Evolutionary conservation across 2,888 invertebrate genomes (phyloP).

Genomic region (Phasia obesa): DNA sequence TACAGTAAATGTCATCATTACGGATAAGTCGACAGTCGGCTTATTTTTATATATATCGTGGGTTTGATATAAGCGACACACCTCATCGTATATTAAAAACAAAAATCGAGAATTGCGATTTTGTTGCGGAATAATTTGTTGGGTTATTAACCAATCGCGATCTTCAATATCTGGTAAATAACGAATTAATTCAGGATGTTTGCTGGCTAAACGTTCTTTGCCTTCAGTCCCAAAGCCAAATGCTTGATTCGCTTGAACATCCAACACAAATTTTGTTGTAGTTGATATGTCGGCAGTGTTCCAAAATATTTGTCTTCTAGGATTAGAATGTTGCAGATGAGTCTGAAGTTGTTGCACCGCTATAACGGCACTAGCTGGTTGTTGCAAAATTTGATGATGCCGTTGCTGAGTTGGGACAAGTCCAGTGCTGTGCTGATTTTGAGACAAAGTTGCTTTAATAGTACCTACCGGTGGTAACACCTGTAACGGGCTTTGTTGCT

Average conservation of each 20-base stretch:
- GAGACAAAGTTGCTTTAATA: constrained; percentile 53
- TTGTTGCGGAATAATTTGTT: constrained; percentile 85
- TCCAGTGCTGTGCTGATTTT: constrained; percentile 35
- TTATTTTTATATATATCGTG: constrained; percentile 84
- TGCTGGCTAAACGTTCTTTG: constrained; percentile 85
- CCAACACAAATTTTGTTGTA: constrained; percentile 85
- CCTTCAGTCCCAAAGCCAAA: constrained; percentile 82
- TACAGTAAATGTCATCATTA: constrained; percentile 83
- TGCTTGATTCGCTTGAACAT: constrained; percentile 82
- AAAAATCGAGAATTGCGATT: constrained; percentile 86
- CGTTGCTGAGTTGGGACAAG: constrained; percentile 23
- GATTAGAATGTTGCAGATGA: constrained; percentile 50
- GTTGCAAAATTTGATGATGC: constrained; percentile 43
- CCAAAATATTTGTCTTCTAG: constrained; percentile 83
- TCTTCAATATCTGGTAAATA: constrained; percentile 87
- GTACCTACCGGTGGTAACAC: constrained; percentile 42
- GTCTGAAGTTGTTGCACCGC: constrained; percentile 39
- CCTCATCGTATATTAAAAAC: constrained; percentile 85
- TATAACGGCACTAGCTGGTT: constrained; percentile 19
- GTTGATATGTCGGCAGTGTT: constrained; percentile 84
- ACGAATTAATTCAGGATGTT: constrained; percentile 86
- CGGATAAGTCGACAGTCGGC: constrained; percentile 79
- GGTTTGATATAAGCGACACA: constrained; percentile 84
- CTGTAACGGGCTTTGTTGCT: constrained; percentile 17
- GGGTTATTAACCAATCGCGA: constrained; percentile 85